These are phyloP conservation scores for Smithornis capensis DNA, from an alignment of 2,113 vertebrate species.

Conservation along the genomic window DNA sequence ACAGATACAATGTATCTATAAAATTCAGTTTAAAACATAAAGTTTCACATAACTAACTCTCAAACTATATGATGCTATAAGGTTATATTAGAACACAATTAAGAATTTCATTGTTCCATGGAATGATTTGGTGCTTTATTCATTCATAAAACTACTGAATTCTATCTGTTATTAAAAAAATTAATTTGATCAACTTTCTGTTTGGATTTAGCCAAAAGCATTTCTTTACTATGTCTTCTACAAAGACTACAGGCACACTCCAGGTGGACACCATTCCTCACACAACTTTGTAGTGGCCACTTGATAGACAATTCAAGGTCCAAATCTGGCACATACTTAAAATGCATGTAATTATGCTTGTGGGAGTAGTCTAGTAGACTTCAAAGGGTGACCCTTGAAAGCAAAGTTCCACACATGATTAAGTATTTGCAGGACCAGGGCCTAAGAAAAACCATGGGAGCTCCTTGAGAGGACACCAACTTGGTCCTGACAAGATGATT, in stretches of 20 bases:
- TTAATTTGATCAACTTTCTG: neutral
- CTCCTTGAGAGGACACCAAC: neutral
- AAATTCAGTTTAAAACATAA: neutral
- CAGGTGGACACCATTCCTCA: neutral
- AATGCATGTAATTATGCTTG: neutral
- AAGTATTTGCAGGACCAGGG: conserved; percentile 11
- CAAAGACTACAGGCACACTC: neutral
- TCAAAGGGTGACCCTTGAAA: conserved; percentile 18
- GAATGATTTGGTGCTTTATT: neutral
- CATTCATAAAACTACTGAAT: conserved; percentile 1
- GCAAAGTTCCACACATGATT: neutral
- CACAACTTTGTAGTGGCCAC: neutral
- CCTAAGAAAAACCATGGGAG: neutral
- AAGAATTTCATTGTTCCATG: neutral
- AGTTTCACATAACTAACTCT: conserved; percentile 1
- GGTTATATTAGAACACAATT: neutral
- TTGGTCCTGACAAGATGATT: neutral
- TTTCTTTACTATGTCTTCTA: neutral
- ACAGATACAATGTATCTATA: conserved; percentile 15
- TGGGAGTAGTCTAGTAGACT: conserved; percentile 5
- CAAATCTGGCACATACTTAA: neutral
- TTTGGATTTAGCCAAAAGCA: neutral
- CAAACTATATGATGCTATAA: neutral
- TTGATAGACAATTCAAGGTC: neutral
- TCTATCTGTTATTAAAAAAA: neutral